phyloP scores from a whole-genome alignment of 2,888 invertebrate species.

The Tromatobia lineatoria region DNA sequence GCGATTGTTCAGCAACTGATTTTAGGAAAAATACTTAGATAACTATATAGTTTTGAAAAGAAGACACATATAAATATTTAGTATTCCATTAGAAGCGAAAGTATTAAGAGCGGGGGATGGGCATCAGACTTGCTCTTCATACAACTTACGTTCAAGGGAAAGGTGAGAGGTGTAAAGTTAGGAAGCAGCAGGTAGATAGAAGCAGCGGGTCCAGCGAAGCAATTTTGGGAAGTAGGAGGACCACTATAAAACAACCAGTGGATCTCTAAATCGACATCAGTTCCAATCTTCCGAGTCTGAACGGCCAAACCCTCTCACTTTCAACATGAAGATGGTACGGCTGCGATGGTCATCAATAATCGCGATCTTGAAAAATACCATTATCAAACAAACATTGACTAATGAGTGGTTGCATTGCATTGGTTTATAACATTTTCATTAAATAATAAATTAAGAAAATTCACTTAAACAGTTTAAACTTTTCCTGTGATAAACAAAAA shows the following conservation, averaged over 20 bases:
- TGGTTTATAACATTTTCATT: not conserved
- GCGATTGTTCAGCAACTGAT: not conserved
- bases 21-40: not conserved
- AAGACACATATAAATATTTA: not conserved
- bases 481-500: not conserved
- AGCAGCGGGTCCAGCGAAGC: not conserved
- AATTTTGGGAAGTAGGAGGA: slow-evolving; percentile 53
- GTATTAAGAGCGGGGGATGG: not conserved
- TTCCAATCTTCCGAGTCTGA: slow-evolving; percentile 50
- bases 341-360: not conserved
- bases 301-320: slow-evolving; percentile 43
- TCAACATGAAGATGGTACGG: slow-evolving; percentile 58
- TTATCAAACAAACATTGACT: not conserved
- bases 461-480: not conserved
- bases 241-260: slow-evolving; percentile 56
- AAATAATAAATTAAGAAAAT: not conserved
- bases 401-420: not conserved
- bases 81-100: not conserved
- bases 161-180: slow-evolving; percentile 2
- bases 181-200: slow-evolving; percentile 10
- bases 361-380: not conserved
- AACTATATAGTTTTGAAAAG: not conserved
- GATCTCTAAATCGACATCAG: slow-evolving; percentile 57
- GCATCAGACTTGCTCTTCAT: not conserved
- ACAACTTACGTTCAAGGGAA: not conserved